Percentiles rank a stretch among this genome's conserved stretches.
Evolutionary conservation across 92 coral and sea anemone species (phyloP).

Genomic region (Palythoa grandis): DNA sequence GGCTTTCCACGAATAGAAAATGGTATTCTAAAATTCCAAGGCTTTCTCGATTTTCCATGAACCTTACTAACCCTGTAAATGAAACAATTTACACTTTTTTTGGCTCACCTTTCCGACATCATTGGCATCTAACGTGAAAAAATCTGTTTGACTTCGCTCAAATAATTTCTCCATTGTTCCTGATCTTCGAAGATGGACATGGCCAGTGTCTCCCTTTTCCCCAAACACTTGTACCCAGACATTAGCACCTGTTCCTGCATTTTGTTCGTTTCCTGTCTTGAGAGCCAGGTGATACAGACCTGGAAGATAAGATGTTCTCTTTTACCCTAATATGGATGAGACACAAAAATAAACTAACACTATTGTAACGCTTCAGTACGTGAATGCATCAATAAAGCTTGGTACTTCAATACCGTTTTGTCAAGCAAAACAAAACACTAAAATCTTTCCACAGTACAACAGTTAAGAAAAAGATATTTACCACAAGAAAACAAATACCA

Average conservation of each 20-base stretch:
- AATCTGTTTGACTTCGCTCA: constrained; percentile 96
- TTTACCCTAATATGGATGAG: background rate
- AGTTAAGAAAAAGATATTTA: background rate
- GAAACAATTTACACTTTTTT: no score
- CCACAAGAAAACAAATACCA: background rate
- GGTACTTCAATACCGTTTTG: no score
- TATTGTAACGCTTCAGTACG: background rate
- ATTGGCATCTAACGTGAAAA: constrained; percentile 91
- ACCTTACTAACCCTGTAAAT: no score
- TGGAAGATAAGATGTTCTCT: constrained; percentile 18
- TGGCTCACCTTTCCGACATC: constrained; percentile 91
- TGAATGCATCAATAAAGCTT: background rate
- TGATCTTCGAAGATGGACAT: constrained; percentile 82
- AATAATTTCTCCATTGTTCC: constrained; percentile 87
- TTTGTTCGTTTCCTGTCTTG: constrained; percentile 87
- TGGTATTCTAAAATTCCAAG: no score
- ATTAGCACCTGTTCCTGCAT: constrained; percentile 87
- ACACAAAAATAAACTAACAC: background rate
- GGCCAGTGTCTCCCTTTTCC: constrained; percentile 92
- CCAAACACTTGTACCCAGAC: constrained; percentile 95
- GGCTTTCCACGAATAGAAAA: no score
- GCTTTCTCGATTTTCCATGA: no score
- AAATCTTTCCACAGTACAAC: background rate
- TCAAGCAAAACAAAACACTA: no score
- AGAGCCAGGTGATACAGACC: constrained; percentile 92